Conservation (phyloP, 2,113 vertebrate species). For the Pseudonaja textilis region DNA sequence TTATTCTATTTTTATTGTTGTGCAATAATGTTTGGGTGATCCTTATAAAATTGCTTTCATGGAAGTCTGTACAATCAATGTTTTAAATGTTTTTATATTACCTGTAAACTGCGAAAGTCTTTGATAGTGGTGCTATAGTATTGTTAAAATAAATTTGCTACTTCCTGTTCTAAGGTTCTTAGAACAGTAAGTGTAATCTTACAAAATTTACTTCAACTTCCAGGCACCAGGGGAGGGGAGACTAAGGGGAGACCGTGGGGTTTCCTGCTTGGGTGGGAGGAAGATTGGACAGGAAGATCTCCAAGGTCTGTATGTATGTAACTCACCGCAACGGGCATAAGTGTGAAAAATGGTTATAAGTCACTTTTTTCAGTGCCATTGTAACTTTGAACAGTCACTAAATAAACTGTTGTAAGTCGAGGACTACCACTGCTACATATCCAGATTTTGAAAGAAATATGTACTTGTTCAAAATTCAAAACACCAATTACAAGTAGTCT, state of each 20-base stretch:
- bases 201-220: background rate
- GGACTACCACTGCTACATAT: background rate
- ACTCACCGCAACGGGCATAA: no score
- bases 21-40: background rate
- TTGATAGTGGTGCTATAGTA: background rate
- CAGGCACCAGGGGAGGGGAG: background rate
- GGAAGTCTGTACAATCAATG: background rate
- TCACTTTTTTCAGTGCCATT: no score
- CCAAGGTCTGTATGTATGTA: background rate
- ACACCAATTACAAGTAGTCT: background rate
- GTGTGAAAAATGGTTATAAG: no score
- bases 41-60: background rate
- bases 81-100: background rate
- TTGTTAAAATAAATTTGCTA: background rate
- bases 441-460: background rate
- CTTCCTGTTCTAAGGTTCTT: background rate
- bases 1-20: background rate
- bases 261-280: background rate
- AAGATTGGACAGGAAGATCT: background rate
- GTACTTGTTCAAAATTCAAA: background rate
- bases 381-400: no score
- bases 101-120: background rate
- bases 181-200: background rate
- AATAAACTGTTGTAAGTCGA: no score
- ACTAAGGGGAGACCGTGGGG: background rate